Conservation (phyloP, 2,888 invertebrate species). For the Troides helena region DNA sequence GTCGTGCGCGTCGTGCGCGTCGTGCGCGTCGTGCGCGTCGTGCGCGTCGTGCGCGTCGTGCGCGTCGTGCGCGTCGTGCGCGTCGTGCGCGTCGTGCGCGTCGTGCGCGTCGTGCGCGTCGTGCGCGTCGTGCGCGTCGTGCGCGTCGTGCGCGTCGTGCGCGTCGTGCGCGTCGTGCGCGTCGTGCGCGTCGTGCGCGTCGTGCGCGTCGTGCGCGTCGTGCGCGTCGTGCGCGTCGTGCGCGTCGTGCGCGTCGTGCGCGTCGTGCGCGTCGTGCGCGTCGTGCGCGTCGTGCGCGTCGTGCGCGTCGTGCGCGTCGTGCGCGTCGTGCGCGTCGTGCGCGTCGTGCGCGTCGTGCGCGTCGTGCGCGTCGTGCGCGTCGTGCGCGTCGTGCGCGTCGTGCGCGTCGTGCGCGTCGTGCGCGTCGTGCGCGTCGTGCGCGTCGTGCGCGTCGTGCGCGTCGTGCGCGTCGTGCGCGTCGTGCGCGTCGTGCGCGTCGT, state of each 20-base stretch:
- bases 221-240: slow-evolving; percentile 80
- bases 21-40: slow-evolving; percentile 66
- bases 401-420: slow-evolving; percentile 88
- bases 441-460: slow-evolving; percentile 42
- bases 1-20: slow-evolving; percentile 84
- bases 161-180: slow-evolving; percentile 86
- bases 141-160: slow-evolving; percentile 36
- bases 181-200: slow-evolving; percentile 90
- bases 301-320: slow-evolving; percentile 88
- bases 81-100: slow-evolving; percentile 85
- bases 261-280: slow-evolving; percentile 78
- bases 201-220: slow-evolving; percentile 89
- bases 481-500: slow-evolving; percentile 81
- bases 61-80: slow-evolving; percentile 90
- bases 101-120: slow-evolving; percentile 92
- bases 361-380: slow-evolving; percentile 44
- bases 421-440: slow-evolving; percentile 92
- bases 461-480: slow-evolving; percentile 61
- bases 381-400: slow-evolving; percentile 88
- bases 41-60: slow-evolving; percentile 72
- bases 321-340: slow-evolving; percentile 91
- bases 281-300: slow-evolving; percentile 89
- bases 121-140: slow-evolving; percentile 64
- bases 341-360: slow-evolving; percentile 66
- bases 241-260: slow-evolving; percentile 66